phyloP scores from a whole-genome alignment of 2,888 invertebrate species.

The Pristionchus exspectatus region DNA sequence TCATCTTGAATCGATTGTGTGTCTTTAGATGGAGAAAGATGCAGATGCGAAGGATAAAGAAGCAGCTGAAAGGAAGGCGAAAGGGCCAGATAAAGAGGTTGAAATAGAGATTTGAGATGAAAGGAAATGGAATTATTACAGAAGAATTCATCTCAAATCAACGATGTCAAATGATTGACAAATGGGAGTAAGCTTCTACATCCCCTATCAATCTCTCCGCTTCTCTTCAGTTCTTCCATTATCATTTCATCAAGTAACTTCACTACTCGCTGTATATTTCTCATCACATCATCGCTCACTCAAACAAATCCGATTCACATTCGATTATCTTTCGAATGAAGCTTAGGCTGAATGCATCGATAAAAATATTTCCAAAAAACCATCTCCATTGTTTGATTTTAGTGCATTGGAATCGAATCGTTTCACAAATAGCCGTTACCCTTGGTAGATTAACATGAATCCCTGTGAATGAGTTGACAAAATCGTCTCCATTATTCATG shows the following conservation, averaged over 20 bases:
- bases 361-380: conserved; percentile 16
- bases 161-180: background rate
- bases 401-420: background rate
- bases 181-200: background rate
- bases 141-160: background rate
- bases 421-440: too few species aligned
- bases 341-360: background rate
- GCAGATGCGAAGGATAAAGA: conserved; percentile 26
- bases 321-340: background rate
- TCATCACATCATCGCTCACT: background rate
- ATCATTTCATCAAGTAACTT: background rate
- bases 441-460: too few species aligned
- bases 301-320: conserved; percentile 33
- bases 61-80: background rate
- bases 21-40: conserved; percentile 15
- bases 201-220: background rate
- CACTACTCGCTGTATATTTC: background rate
- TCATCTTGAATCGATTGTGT: background rate
- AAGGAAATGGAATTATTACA: background rate
- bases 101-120: background rate
- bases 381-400: background rate
- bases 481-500: conserved; percentile 13
- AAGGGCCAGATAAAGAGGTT: background rate
- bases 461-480: background rate
- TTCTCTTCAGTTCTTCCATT: background rate